phyloP scores from a whole-genome alignment of 2,888 invertebrate species.

The Stegana nigrithorax region DNA sequence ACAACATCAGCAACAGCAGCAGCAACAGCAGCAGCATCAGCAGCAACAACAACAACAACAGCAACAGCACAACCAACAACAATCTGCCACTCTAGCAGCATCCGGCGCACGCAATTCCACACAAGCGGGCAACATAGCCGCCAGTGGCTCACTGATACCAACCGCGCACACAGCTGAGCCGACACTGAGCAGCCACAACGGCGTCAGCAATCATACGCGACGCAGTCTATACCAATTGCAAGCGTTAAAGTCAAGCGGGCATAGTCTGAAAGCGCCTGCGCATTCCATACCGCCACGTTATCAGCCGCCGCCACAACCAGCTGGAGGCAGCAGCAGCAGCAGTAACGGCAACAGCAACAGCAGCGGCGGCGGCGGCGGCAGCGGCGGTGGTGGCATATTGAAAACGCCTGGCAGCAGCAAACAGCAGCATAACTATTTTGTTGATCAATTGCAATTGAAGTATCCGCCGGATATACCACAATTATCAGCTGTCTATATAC shows the following conservation, averaged over 20 bases:
- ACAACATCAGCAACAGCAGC: slow-evolving; percentile 43
- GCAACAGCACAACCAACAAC: slow-evolving; percentile 29
- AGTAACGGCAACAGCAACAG: neutral
- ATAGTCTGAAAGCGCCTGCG: slow-evolving; percentile 57
- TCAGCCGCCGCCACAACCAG: slow-evolving; percentile 81
- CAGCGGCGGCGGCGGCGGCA: slow-evolving; percentile 66
- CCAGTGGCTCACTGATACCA: slow-evolving; percentile 21
- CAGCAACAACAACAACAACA: slow-evolving; percentile 54
- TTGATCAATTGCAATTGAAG: slow-evolving; percentile 61
- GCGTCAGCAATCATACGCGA: slow-evolving; percentile 34
- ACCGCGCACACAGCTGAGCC: slow-evolving; percentile 7
- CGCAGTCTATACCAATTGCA: slow-evolving; percentile 51
- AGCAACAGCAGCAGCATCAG: too few relatives aligned
- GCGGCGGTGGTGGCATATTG: slow-evolving; percentile 37
- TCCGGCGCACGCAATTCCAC: slow-evolving; percentile 30
- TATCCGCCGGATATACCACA: slow-evolving; percentile 69
- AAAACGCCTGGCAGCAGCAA: slow-evolving; percentile 29
- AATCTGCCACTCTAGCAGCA: neutral
- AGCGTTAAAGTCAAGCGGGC: slow-evolving; percentile 34
- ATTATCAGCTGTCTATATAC: slow-evolving; percentile 68
- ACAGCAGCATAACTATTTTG: slow-evolving; percentile 25
- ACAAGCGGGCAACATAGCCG: slow-evolving; percentile 35
- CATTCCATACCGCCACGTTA: slow-evolving; percentile 78
- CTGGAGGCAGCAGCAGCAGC: slow-evolving; percentile 1
- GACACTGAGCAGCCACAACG: neutral